Evolutionary conservation across 2,888 invertebrate genomes (phyloP), one percentile per base, ranked within the genome.

Genomic region (Anoplius nigerrimus): DNA sequence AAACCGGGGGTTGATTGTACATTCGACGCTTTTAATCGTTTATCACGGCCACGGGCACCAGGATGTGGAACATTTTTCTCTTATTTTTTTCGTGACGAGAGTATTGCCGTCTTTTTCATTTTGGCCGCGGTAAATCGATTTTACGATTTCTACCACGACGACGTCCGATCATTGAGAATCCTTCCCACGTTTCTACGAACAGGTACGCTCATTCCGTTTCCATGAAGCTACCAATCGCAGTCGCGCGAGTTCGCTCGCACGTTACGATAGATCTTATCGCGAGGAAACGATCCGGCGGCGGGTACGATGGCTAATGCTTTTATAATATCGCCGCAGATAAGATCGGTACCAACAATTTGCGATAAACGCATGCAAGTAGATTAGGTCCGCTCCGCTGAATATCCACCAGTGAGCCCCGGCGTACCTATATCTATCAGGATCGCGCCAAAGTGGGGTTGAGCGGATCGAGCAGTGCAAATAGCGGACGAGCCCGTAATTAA

Each of bases 321-420:
- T 78, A 78, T 78, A 79, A 76, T 79, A 76, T 71, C 69, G 59
- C 57, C 51, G 59, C 53, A 62, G 81, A 82, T 80, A 81, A 77
- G 75, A 81, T 81, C 73, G 69, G 54, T 57, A 56, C 21, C 22
- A 45, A 69, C 70, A 68, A 74, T 76, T 78, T 65, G 61, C 71
- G 65, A 76, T 77, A 64, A 66, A 63, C 27, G 34, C 58, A 53
- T 24, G 34, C 59, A 53, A 69, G 58, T 72, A 52, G 69, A 72
- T 61, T 66, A 62, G 52, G 42, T 18, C 34, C 48, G 48, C 13
- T 6, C 34, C 11, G 34, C 34, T 34, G 34, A 34, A 34, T 34
- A 34, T 34, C 22, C 46, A 16, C 58, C n/a, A 2, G 6, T 43
- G 46, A 22, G 21, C 21, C 5, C 2, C 43, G 2, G 16, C 45